These are phyloP conservation scores for Doryteuthis pealeii DNA, from an alignment of 1,140 invertebrate species.

Conservation along the genomic window DNA sequence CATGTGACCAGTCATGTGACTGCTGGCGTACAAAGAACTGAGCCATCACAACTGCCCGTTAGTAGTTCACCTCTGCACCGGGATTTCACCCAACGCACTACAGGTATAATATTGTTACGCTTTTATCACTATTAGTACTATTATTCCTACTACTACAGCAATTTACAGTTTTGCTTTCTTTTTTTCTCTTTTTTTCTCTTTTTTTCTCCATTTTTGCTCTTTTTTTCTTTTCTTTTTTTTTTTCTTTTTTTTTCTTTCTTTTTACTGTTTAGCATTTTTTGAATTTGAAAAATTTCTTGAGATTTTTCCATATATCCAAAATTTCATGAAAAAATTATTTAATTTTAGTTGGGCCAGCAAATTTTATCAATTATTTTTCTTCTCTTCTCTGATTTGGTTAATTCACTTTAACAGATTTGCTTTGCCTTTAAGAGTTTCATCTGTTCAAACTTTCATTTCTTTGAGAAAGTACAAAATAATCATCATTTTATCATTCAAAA, in stretches of 20 bases:
- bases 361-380: too few relatives aligned
- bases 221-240: constrained; percentile 5
- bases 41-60: constrained; percentile 32
- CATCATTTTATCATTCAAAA: too few relatives aligned
- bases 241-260: constrained; percentile 3
- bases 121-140: constrained; percentile 21
- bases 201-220: background rate
- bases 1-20: constrained; percentile 31
- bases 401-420: too few relatives aligned
- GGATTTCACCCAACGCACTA: constrained; percentile 31
- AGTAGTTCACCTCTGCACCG: constrained; percentile 32
- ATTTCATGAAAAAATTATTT: too few relatives aligned
- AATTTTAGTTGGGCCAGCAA: too few relatives aligned
- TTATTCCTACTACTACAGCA: constrained; percentile 4
- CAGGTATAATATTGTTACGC: constrained; percentile 74
- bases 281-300: background rate
- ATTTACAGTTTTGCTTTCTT: background rate
- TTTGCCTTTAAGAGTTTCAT: too few relatives aligned
- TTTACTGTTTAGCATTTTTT: background rate
- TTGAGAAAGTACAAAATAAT: too few relatives aligned
- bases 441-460: too few relatives aligned
- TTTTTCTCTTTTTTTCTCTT: background rate
- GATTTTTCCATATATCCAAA: background rate
- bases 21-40: constrained; percentile 32
- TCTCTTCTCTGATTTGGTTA: too few relatives aligned